phyloP scores from a whole-genome alignment of 1,140 invertebrate genomes.

The Notospermus geniculatus region DNA sequence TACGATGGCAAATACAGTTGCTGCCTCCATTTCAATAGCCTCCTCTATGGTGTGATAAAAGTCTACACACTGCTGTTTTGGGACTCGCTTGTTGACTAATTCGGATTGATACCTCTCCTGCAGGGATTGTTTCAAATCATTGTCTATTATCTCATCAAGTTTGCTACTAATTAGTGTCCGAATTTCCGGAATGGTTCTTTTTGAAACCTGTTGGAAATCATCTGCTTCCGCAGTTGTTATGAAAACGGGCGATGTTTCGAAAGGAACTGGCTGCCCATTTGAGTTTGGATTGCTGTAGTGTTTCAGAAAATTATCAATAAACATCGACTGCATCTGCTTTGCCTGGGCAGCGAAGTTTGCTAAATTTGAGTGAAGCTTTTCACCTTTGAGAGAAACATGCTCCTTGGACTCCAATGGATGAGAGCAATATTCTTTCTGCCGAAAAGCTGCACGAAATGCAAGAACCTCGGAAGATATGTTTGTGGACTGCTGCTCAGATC shows the following conservation, averaged over 20 bases:
- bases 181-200: background rate
- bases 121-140: background rate
- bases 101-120: background rate
- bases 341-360: background rate
- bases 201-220: background rate
- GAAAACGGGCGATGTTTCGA: background rate
- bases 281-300: background rate
- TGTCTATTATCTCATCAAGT: background rate
- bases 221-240: background rate
- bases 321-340: background rate
- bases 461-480: background rate
- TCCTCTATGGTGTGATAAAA: too few relatives aligned
- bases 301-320: background rate
- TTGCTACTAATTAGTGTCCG: background rate
- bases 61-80: background rate
- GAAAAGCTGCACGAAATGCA: background rate
- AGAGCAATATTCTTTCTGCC: background rate
- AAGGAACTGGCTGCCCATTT: background rate
- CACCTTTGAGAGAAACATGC: background rate
- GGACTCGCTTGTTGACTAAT: background rate
- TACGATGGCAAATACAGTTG: too few relatives aligned
- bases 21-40: too few relatives aligned
- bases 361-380: background rate
- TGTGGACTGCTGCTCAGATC: background rate
- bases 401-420: background rate